phyloP scores from a whole-genome alignment of 2,888 invertebrate genomes.

The Hermaeophaga mercurialis region DNA sequence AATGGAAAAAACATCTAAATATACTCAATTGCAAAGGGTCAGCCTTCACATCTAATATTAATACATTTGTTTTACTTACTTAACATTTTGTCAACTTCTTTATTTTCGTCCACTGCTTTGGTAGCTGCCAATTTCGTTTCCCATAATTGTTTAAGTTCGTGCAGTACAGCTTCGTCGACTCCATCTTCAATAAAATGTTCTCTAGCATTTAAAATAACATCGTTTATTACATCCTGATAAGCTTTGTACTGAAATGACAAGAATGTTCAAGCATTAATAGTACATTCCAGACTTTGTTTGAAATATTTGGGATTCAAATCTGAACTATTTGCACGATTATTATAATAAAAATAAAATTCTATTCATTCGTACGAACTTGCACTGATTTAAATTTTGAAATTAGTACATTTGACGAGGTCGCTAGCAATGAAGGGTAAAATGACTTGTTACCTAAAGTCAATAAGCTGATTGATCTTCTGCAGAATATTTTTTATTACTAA shows the following conservation, averaged over 20 bases:
- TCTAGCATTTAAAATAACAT: conserved; percentile 90
- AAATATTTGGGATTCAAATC: too few relatives aligned
- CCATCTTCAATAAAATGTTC: conserved; percentile 97
- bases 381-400: too few relatives aligned
- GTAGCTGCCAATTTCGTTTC: conserved; percentile 85
- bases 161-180: conserved; percentile 94
- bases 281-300: too few relatives aligned
- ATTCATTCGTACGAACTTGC: too few relatives aligned
- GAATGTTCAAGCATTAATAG: too few relatives aligned
- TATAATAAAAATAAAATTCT: too few relatives aligned
- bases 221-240: conserved; percentile 94
- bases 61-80: conserved; percentile 29
- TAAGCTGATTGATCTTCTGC: too few relatives aligned
- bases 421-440: too few relatives aligned
- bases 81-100: conserved; percentile 39
- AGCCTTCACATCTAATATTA: not conserved
- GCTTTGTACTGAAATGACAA: conserved; percentile 57
- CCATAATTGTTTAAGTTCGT: conserved; percentile 95
- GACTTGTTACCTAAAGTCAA: too few relatives aligned
- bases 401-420: too few relatives aligned
- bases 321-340: too few relatives aligned
- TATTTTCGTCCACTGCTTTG: conserved; percentile 79
- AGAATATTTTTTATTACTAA: too few relatives aligned
- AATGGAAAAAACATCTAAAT: not conserved
- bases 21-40: not conserved